Evolutionary conservation across 2,888 invertebrate species (phyloP).

Genomic region (Lithophane semibrunnea): DNA sequence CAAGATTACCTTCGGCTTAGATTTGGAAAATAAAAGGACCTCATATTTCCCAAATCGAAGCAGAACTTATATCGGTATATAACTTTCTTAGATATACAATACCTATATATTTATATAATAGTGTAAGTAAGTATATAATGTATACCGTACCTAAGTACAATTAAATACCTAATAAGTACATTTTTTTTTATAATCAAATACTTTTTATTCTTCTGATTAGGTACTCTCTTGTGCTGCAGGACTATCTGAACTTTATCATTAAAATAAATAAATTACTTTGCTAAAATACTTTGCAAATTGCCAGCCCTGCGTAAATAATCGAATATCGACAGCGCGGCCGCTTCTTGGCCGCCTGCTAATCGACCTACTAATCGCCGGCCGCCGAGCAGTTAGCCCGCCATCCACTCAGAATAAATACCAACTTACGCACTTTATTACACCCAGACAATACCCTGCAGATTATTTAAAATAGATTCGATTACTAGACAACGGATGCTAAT

Average conservation of each 20-base stretch:
- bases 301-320: conserved; percentile 79
- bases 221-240: not conserved
- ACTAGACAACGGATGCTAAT: conserved; percentile 30
- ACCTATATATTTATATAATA: too few species aligned
- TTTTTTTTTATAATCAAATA: too few species aligned
- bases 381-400: conserved; percentile 67
- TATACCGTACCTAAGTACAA: too few species aligned
- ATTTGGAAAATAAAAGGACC: not conserved
- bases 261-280: not conserved
- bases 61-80: too few species aligned
- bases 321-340: conserved; percentile 78
- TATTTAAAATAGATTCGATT: conserved; percentile 46
- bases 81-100: too few species aligned
- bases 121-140: too few species aligned
- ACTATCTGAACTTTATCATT: not conserved
- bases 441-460: conserved; percentile 15
- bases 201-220: too few species aligned
- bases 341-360: conserved; percentile 84
- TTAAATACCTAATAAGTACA: too few species aligned
- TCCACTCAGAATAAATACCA: conserved; percentile 67
- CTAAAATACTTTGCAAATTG: conserved; percentile 14
- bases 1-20: not conserved
- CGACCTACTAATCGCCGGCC: conserved; percentile 83
- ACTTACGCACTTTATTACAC: conserved; percentile 60
- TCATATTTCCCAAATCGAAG: too few species aligned